Percentiles rank a stretch among this genome's conserved stretches.
phyloP scores from a whole-genome alignment of 2,113 vertebrate species.

The Loxodonta africana region DNA sequence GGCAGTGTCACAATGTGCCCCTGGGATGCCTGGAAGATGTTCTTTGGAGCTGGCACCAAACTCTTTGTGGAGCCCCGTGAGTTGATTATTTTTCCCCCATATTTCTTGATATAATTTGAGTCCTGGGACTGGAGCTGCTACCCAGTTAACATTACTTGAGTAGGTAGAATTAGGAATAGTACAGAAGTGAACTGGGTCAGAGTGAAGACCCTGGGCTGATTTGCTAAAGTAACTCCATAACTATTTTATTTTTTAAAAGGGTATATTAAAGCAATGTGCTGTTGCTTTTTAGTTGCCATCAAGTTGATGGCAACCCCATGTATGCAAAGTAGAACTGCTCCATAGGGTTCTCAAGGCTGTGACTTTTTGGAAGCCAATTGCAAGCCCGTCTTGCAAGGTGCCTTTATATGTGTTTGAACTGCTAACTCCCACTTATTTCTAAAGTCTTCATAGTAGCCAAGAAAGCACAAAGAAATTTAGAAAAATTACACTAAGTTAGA shows the following conservation, averaged over 20 bases:
- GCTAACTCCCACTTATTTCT: slow-evolving; percentile 15
- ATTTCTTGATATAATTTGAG: slow-evolving; percentile 52
- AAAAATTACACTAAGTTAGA: neutral
- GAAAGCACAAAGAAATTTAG: neutral
- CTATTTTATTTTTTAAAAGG: slow-evolving; percentile 20
- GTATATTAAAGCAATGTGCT: neutral
- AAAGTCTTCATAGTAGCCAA: slow-evolving; percentile 10
- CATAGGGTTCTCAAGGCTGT: neutral
- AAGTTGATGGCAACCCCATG: neutral
- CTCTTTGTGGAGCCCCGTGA: slow-evolving; percentile 76
- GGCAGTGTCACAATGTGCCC: slow-evolving; percentile 34
- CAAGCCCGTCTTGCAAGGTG: neutral
- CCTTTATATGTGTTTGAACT: neutral
- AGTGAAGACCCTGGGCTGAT: neutral
- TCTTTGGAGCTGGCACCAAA: slow-evolving; percentile 76
- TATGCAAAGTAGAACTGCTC: neutral
- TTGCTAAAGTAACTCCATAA: neutral
- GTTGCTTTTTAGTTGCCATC: neutral
- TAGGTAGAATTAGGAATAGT: neutral
- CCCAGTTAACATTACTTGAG: neutral
- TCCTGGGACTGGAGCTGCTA: neutral
- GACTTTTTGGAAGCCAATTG: neutral
- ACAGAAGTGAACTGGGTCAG: neutral
- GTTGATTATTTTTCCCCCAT: slow-evolving; percentile 12
- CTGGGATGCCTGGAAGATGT: slow-evolving; percentile 66